phyloP scores from a whole-genome alignment of 2,113 vertebrate species.

The Sceloporus undulatus region DNA sequence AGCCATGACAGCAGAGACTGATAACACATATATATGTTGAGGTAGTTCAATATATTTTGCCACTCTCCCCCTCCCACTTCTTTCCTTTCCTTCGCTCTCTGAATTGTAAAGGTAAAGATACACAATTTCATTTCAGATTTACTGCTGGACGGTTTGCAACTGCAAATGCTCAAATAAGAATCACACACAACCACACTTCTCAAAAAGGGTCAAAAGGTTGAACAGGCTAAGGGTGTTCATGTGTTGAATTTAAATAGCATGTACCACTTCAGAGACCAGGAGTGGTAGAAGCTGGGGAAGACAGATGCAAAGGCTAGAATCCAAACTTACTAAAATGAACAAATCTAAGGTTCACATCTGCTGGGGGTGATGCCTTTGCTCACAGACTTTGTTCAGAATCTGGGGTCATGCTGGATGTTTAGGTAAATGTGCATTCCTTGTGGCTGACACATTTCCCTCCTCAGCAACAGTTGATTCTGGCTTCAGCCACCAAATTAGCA shows the following conservation, averaged over 20 bases:
- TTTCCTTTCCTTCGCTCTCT: neutral
- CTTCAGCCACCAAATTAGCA: no score
- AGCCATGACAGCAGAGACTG: constrained; percentile 34
- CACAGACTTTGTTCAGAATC: neutral
- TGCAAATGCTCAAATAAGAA: constrained; percentile 5
- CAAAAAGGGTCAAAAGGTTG: neutral
- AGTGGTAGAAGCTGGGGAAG: neutral
- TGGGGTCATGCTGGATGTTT: no score
- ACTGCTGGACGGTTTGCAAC: neutral
- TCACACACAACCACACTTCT: neutral
- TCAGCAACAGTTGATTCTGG: no score
- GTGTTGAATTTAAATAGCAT: neutral
- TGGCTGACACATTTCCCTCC: no score
- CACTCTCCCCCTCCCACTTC: neutral
- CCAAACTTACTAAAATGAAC: neutral
- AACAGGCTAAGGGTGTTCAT: neutral
- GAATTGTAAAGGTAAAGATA: neutral
- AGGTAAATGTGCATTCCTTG: no score
- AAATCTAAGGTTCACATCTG: neutral
- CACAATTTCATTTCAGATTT: neutral
- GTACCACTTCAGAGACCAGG: neutral
- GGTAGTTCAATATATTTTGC: constrained; percentile 18
- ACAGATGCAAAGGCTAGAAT: neutral
- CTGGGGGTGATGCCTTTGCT: neutral
- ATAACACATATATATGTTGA: constrained; percentile 26